Base-by-base conservation (phyloP, 2,888 invertebrate species). In the Sicus ferrugineus region DNA sequence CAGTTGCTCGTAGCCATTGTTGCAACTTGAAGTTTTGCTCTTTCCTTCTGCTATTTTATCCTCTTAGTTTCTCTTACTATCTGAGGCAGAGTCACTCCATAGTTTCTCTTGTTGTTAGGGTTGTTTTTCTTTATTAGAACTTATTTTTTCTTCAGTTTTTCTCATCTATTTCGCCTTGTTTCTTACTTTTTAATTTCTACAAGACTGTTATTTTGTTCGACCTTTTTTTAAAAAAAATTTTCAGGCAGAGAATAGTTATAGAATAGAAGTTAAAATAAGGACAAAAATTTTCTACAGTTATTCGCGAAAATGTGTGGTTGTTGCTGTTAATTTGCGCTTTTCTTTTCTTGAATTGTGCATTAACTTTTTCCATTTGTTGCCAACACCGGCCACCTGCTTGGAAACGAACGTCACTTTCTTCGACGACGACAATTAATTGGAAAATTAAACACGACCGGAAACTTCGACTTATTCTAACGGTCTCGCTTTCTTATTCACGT, bases 361-460 rank as follows among this genome's bases (percentile, higher is more conserved):
- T n/a, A n/a, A n/a, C n/a, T n/a, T n/a, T n/a, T n/a, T n/a, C n/a
- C n/a, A n/a, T n/a, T n/a, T n/a, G n/a, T n/a, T n/a, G n/a, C n/a
- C n/a, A n/a, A n/a, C n/a, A n/a, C n/a, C n/a, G n/a, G n/a, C n/a
- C n/a, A n/a, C n/a, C n/a, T n/a, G n/a, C n/a, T n/a, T n/a, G 72
- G 70, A 70, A 70, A 73, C 73, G 68, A 72, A 72, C 70, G 70
- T 75, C 75, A 73, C 34, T 38, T 46, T 58, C 58, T 7, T 28
- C 26, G 46, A 48, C 72, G 70, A 70, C 67, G 69, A 73, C 75
- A 74, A 74, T 75, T 75, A 74, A 74, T 75, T 74, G 72, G 72
- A 75, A 75, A 75, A 74, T 73, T 72, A 71, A 74, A 71, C 74
- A 73, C 74, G 74, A 74, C 72, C 70, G 74, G 73, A 70, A 70